These are phyloP conservation scores for Lepidocyrtinus sp. DNA, from an alignment of 2,888 invertebrate species.

Conservation along the genomic window DNA sequence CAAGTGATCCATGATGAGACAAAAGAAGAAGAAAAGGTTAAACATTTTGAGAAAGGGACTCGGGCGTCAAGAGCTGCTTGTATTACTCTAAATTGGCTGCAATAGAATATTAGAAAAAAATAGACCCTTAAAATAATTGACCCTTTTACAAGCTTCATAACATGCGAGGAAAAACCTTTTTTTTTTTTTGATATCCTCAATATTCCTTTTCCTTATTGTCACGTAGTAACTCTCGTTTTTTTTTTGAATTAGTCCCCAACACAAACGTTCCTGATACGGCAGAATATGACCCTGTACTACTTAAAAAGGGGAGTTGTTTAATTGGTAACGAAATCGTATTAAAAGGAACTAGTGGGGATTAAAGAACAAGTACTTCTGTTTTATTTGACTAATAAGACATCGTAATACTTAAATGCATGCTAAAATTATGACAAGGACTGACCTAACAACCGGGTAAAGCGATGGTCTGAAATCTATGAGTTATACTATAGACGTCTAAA, in stretches of 20 bases:
- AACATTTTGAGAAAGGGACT: not conserved
- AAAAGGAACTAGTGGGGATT: constrained; percentile 22
- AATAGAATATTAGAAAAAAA: constrained; percentile 10
- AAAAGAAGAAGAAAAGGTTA: constrained; percentile 8
- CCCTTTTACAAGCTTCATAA: not conserved
- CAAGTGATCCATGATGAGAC: constrained; percentile 43
- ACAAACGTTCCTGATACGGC: constrained; percentile 43
- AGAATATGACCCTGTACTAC: constrained; percentile 57
- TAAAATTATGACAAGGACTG: constrained; percentile 17
- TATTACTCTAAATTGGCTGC: not conserved
- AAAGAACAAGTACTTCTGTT: not conserved
- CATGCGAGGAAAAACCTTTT: constrained; percentile 1
- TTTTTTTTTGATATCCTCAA: not conserved
- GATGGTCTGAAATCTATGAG: not conserved
- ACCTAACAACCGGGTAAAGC: not conserved
- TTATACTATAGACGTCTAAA: not conserved
- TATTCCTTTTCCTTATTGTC: constrained; percentile 2
- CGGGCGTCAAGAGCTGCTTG: not conserved
- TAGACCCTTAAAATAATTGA: constrained; percentile 1
- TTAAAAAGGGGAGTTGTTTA: constrained; percentile 20
- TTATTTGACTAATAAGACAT: not conserved
- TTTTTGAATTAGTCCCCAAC: constrained; percentile 39
- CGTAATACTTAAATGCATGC: not conserved
- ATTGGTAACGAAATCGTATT: constrained; percentile 22
- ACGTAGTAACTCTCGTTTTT: constrained; percentile 37